phyloP scores from a whole-genome alignment of 2,888 invertebrate species.

The Cosmopolites sordidus region DNA sequence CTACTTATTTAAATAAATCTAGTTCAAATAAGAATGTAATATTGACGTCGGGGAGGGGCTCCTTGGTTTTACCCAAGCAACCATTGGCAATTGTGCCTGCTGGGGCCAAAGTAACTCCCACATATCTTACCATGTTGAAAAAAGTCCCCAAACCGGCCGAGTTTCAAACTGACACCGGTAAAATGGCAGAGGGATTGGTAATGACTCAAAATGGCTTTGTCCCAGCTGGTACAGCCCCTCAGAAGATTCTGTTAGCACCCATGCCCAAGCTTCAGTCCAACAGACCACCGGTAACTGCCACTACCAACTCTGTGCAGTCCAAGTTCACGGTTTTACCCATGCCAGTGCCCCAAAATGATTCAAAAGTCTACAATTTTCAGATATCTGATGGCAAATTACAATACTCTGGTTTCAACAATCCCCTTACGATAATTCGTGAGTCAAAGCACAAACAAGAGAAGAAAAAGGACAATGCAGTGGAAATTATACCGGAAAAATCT shows the following conservation, averaged over 20 bases:
- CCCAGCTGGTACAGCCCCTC: constrained; percentile 33
- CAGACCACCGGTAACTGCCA: constrained; percentile 54
- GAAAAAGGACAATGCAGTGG: neutral
- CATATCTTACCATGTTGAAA: constrained; percentile 56
- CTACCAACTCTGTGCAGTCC: constrained; percentile 52
- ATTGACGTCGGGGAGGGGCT: constrained; percentile 38
- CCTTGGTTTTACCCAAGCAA: constrained; percentile 57
- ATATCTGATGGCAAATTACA: constrained; percentile 52
- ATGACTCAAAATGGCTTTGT: constrained; percentile 6
- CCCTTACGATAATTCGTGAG: constrained; percentile 58
- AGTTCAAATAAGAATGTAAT: constrained; percentile 40
- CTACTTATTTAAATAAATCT: neutral
- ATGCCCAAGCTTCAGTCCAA: constrained; percentile 58
- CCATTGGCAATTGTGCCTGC: constrained; percentile 48
- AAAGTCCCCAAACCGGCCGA: constrained; percentile 49
- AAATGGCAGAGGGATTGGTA: neutral
- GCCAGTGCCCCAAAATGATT: constrained; percentile 33
- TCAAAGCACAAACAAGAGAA: neutral
- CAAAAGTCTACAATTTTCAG: constrained; percentile 63
- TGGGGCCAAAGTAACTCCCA: constrained; percentile 51
- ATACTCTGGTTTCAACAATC: constrained; percentile 28
- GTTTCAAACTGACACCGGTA: neutral
- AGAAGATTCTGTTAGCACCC: constrained; percentile 57
- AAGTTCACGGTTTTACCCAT: constrained; percentile 45
- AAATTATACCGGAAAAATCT: constrained; percentile 34